Base-by-base conservation (phyloP, 2,113 vertebrate genomes). In the Ceyx melanurus region DNA sequence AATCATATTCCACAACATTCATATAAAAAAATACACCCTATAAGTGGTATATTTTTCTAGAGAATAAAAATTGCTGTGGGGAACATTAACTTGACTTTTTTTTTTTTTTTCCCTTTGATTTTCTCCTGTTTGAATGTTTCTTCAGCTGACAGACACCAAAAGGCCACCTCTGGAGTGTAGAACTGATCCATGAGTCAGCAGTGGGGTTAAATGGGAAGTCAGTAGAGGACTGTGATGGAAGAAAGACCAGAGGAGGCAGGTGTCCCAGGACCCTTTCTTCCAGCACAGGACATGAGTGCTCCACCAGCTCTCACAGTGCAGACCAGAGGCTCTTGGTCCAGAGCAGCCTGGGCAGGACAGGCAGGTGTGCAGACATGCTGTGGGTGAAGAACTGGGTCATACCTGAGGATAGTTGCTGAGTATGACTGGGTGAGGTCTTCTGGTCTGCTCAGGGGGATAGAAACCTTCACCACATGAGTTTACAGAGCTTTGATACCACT, bases 1-100 rank as follows among this genome's bases (percentile, higher is more conserved):
- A 37, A 56, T 61, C 26, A 9, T 0, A 2, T 17, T 56, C 21
- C 35, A 31, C 1, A 0, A 31, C 1, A 0, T 28, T 73, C 16
- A 19, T 42, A n/a, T 51, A 68, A 73, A 78, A 57, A 35, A 54
- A 18, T 11, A 9, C 19, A 65, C 7, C 31, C 60, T 40, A 0
- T 35, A 65, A 85, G 21, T 35, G 19, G 22, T 22, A 25, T 33
- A 1, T 21, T 68, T 82, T 88, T 43, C 20, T 64, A 25, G 14
- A 71, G 3, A 5, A 79, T 37, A 48, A 82, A 46, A 86, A 16
- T 7, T 8, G 12, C 12, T 18, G 14, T 26, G 33, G 51, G 10
- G 65, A 64, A 70, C 86, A 51, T 1, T 29, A 18, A 48, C 6
- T 42, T 70, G 15, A 5, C 15, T 1, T 15, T 31, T 78, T 60